phyloP scores from a whole-genome alignment of 2,113 vertebrate genomes.

The Crocuta crocuta region DNA sequence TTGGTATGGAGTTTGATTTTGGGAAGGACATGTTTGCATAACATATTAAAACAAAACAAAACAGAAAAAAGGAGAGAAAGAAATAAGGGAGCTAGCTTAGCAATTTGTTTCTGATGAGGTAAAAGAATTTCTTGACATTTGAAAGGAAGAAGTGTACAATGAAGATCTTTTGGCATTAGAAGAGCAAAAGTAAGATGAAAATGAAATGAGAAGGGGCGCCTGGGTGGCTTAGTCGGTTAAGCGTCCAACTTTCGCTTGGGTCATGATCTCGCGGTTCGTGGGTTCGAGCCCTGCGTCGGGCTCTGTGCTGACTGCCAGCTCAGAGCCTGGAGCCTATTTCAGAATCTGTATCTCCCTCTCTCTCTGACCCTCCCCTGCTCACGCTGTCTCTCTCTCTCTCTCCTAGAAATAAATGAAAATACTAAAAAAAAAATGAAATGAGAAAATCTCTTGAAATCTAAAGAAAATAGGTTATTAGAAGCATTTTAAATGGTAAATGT shows the following conservation, averaged over 20 bases:
- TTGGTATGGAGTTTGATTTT: conserved; percentile 25
- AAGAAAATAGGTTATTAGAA: conserved; percentile 19
- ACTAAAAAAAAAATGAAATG: background rate
- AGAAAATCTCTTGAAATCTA: conserved; percentile 11
- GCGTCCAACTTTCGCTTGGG: too few relatives aligned
- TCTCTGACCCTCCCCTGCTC: too few relatives aligned
- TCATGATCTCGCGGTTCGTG: too few relatives aligned
- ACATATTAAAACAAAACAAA: background rate
- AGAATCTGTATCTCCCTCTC: too few relatives aligned
- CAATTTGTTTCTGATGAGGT: conserved; percentile 25
- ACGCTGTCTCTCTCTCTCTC: too few relatives aligned
- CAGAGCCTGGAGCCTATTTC: too few relatives aligned
- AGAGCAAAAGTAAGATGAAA: conserved; percentile 25
- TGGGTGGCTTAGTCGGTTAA: too few relatives aligned
- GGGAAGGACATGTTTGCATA: conserved; percentile 18
- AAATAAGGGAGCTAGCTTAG: background rate
- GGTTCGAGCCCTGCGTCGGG: too few relatives aligned
- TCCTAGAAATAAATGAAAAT: too few relatives aligned
- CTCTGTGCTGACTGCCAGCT: too few relatives aligned
- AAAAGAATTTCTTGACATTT: conserved; percentile 42
- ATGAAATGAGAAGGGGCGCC: background rate
- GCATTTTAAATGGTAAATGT: conserved; percentile 22
- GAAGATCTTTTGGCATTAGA: background rate
- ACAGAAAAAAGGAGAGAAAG: background rate
- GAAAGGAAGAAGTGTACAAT: background rate